Conservation (phyloP, 2,113 vertebrate genomes). For the Psilopsiagon aurifrons region DNA sequence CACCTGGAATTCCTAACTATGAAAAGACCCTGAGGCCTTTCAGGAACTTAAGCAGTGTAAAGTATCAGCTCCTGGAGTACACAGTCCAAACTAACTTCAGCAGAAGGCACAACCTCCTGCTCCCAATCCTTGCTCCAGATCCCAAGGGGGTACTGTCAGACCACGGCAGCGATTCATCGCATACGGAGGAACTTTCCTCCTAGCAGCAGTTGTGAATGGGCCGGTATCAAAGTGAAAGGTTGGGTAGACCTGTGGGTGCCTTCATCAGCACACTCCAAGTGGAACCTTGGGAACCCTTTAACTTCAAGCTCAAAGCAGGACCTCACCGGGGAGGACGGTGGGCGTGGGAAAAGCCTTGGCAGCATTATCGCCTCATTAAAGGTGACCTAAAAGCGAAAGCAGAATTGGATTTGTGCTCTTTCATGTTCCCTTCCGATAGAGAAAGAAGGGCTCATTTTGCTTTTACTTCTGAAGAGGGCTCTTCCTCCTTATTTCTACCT, state of each 20-base stretch:
- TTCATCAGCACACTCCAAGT: slow-evolving; percentile 48
- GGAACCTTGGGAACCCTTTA: slow-evolving; percentile 44
- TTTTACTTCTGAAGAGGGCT: background rate
- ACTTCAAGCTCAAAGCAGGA: slow-evolving; percentile 58
- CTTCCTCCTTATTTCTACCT: background rate
- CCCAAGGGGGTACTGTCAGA: background rate
- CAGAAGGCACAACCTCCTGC: fast-evolving
- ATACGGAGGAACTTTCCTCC: background rate
- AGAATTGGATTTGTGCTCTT: background rate
- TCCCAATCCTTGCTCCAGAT: background rate
- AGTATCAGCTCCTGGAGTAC: background rate
- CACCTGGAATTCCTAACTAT: background rate
- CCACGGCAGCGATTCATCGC: background rate
- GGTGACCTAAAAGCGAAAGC: background rate
- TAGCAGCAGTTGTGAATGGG: slow-evolving; percentile 5
- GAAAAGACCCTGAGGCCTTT: background rate
- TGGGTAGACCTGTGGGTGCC: slow-evolving; percentile 50
- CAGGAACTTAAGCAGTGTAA: background rate
- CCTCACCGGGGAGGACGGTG: slow-evolving; percentile 38
- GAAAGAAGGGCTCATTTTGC: background rate
- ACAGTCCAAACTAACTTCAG: background rate
- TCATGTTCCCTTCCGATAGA: background rate
- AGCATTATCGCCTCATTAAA: slow-evolving; percentile 42
- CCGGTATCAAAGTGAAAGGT: slow-evolving; percentile 8
- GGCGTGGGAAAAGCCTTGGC: slow-evolving; percentile 20